Evolutionary conservation across 2,888 invertebrate species (phyloP).

Genomic region (Globia sparganii): DNA sequence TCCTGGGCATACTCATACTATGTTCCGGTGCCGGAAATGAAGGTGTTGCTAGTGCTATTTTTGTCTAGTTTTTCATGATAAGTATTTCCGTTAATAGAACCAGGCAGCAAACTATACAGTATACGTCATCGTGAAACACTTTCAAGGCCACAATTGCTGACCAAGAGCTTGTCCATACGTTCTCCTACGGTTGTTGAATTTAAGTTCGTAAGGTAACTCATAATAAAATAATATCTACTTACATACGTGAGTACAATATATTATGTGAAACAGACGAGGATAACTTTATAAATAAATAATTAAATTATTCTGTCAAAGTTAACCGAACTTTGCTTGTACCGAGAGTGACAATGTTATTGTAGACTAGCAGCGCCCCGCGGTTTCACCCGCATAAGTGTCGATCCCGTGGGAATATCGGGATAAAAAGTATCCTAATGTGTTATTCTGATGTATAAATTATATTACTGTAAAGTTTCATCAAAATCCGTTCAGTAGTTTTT

Average conservation of each 20-base stretch:
- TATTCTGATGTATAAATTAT: no score
- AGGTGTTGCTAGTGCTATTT: conserved; percentile 5
- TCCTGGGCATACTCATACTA: neutral
- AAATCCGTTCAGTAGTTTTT: no score
- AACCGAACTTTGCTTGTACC: neutral
- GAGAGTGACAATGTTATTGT: neutral
- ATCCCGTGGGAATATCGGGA: no score
- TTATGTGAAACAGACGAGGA: neutral
- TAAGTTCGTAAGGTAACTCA: neutral
- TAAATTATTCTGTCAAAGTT: conserved; percentile 21
- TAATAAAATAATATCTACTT: conserved; percentile 5
- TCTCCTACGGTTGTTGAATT: neutral
- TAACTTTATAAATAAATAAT: conserved; percentile 29
- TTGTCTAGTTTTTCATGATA: neutral
- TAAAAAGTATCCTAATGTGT: no score
- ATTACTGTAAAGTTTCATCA: no score
- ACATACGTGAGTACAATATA: neutral
- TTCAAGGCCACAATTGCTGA: neutral
- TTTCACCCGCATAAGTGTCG: no score
- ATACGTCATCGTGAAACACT: neutral
- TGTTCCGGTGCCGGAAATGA: conserved; percentile 23
- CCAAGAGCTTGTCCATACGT: neutral
- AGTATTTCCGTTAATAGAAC: neutral
- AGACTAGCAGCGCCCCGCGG: no score
- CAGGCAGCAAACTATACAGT: neutral